Evolutionary conservation across 2,797 vertebrate genomes (phyloP).

Genomic region (Alauda arvensis): DNA sequence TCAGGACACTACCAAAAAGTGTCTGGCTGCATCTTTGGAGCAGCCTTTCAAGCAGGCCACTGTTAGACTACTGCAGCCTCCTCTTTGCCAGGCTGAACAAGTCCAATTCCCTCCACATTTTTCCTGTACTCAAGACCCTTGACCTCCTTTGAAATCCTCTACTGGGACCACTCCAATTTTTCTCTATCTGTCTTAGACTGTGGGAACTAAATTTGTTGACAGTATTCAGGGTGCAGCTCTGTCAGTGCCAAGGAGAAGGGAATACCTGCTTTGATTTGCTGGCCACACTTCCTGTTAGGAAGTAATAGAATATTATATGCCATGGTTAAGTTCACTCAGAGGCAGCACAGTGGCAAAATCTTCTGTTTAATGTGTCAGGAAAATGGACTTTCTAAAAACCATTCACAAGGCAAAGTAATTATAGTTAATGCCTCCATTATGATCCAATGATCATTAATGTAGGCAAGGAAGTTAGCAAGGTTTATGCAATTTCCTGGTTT

Average conservation of each 20-base stretch:
- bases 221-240: neutral
- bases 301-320: neutral
- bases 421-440: neutral
- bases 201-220: neutral
- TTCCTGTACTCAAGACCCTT: neutral
- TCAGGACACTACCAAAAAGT: neutral
- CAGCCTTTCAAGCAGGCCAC: neutral
- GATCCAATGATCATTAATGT: neutral
- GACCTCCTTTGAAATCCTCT: neutral
- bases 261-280: neutral
- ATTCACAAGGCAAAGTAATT: neutral
- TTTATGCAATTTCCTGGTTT: neutral
- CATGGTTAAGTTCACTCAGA: neutral
- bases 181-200: neutral
- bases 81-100: neutral
- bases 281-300: neutral
- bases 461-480: neutral
- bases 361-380: neutral
- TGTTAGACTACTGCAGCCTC: neutral
- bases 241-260: neutral
- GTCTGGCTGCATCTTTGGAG: neutral
- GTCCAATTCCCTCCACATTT: neutral
- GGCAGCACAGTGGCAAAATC: neutral
- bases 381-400: neutral
- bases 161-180: neutral